Evolutionary conservation across 2,888 invertebrate species (phyloP).

Genomic region (Euclidia mi): DNA sequence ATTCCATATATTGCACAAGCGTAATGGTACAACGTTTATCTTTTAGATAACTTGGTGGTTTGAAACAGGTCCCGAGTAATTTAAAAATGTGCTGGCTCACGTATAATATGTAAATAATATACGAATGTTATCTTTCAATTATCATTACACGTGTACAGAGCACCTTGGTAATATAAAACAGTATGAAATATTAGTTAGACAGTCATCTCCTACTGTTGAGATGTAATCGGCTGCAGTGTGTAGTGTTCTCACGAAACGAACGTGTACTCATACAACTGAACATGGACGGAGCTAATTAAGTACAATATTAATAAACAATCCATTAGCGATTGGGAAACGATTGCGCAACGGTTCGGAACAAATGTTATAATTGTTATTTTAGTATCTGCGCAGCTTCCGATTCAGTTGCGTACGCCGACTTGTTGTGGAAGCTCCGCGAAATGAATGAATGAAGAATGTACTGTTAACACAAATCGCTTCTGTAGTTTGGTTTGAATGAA

Average conservation of each 20-base stretch:
- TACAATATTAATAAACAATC: constrained; percentile 79
- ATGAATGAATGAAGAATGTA: no score
- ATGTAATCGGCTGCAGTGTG: constrained; percentile 61
- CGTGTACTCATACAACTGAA: constrained; percentile 15
- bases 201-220: constrained; percentile 53
- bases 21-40: neutral
- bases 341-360: constrained; percentile 29
- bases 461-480: no score
- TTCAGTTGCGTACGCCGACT: constrained; percentile 1
- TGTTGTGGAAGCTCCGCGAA: no score
- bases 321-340: constrained; percentile 67
- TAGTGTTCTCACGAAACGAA: constrained; percentile 54
- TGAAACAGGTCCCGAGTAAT: constrained; percentile 1
- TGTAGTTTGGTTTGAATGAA: no score
- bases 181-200: constrained; percentile 42
- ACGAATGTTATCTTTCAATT: constrained; percentile 51
- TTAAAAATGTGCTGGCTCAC: constrained; percentile 17
- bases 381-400: constrained; percentile 20
- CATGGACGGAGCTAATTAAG: constrained; percentile 66
- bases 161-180: constrained; percentile 54
- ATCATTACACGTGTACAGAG: constrained; percentile 56
- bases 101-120: constrained; percentile 29
- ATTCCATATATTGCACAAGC: no score
- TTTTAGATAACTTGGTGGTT: neutral
- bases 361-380: constrained; percentile 39